A percentile compares a stretch with the other conserved stretches of the same genome.
Evolutionary conservation across 2,888 invertebrate species (phyloP).

Genomic region (Quadroppia sp.): DNA sequence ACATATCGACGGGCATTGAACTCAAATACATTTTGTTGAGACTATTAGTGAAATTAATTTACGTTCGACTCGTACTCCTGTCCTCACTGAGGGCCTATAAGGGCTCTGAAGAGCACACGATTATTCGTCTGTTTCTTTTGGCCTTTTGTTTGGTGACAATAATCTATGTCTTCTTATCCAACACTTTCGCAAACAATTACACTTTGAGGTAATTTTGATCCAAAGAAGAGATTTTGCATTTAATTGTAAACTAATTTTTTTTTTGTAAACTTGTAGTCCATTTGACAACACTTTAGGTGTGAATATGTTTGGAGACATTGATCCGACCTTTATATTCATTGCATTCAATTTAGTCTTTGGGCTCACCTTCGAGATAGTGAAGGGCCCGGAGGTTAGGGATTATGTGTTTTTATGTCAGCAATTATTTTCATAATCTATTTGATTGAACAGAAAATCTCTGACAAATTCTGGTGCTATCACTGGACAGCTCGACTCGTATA

Average conservation of each 20-base stretch:
- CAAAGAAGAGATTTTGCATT: not conserved
- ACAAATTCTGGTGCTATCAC: constrained; percentile 22
- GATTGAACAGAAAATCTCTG: not conserved
- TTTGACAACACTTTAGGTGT: not conserved
- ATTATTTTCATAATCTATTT: not conserved
- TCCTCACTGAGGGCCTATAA: not conserved
- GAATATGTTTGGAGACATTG: not conserved
- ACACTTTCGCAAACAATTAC: not conserved
- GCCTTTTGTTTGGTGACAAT: not conserved
- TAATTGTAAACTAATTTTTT: too few relatives aligned
- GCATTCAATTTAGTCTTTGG: not conserved
- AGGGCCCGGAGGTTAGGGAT: not conserved
- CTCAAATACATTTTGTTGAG: not conserved
- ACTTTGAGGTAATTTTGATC: not conserved
- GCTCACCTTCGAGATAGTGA: not conserved
- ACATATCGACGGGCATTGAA: not conserved
- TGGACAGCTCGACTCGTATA: constrained; percentile 5
- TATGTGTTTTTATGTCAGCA: not conserved
- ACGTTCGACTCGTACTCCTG: not conserved
- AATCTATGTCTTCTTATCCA: not conserved
- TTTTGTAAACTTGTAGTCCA: not conserved
- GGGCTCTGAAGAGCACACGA: not conserved
- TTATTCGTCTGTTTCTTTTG: not conserved
- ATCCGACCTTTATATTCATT: not conserved
- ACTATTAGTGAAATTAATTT: not conserved